These are phyloP conservation scores for Melanotaenia boesemani DNA, from an alignment of 2,797 vertebrate genomes.

Conservation along the genomic window DNA sequence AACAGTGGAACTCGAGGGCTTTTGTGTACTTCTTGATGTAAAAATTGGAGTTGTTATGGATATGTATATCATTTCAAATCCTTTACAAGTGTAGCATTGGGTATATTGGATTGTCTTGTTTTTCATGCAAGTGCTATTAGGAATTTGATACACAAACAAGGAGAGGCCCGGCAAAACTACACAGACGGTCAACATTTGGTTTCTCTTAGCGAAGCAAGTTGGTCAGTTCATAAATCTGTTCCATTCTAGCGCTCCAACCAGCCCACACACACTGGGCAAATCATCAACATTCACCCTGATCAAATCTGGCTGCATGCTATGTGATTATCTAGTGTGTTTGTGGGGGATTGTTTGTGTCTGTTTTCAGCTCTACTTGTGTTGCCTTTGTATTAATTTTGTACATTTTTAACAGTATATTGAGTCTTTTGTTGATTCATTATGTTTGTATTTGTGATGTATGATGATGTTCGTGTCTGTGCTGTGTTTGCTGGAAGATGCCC, in stretches of 20 bases:
- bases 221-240: constrained; percentile 71
- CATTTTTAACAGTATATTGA: background rate
- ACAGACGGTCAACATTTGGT: constrained; percentile 67
- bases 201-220: constrained; percentile 53
- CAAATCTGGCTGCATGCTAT: constrained; percentile 39
- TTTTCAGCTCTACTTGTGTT: constrained; percentile 23
- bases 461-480: constrained; percentile 8
- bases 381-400: constrained; percentile 16
- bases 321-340: constrained; percentile 16
- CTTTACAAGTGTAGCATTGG: background rate
- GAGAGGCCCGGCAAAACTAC: constrained; percentile 28
- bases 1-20: background rate
- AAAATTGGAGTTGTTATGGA: constrained; percentile 7
- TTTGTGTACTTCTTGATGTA: constrained; percentile 18
- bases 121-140: constrained; percentile 15
- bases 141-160: constrained; percentile 17
- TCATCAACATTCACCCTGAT: constrained; percentile 35
- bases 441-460: constrained; percentile 1
- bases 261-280: constrained; percentile 57
- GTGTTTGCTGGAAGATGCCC: constrained; percentile 15
- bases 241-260: constrained; percentile 46
- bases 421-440: constrained; percentile 19
- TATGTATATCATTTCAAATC: constrained; percentile 9
- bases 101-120: constrained; percentile 10
- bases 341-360: constrained; percentile 25